phyloP scores from a whole-genome alignment of 2,113 vertebrate species.

The Octodon degus region DNA sequence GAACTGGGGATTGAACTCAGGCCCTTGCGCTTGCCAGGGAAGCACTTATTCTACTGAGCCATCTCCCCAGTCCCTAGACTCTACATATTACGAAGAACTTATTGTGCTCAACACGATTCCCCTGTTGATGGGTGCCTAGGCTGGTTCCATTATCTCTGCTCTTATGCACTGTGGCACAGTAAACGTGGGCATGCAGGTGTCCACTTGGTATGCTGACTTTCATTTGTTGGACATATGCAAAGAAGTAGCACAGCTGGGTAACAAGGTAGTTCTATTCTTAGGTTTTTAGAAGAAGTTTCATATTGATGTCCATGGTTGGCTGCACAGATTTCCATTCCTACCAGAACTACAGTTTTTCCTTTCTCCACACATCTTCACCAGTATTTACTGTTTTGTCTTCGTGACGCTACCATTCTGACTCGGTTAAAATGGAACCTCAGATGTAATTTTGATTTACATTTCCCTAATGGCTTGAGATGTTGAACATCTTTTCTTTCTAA shows the following conservation, averaged over 20 bases:
- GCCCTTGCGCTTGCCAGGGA: too few relatives aligned
- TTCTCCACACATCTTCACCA: background rate
- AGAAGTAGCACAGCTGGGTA: background rate
- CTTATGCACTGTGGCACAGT: background rate
- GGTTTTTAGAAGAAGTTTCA: background rate
- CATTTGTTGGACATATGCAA: background rate
- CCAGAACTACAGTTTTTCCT: too few relatives aligned
- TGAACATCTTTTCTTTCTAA: background rate
- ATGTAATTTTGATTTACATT: background rate
- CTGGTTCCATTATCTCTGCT: too few relatives aligned
- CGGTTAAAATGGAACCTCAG: background rate
- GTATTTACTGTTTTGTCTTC: background rate
- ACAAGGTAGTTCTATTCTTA: background rate
- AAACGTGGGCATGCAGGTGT: background rate
- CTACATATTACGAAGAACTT: too few relatives aligned
- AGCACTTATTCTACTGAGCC: too few relatives aligned
- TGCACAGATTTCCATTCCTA: background rate
- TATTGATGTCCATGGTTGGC: background rate
- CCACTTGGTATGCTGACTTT: background rate
- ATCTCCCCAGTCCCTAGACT: too few relatives aligned
- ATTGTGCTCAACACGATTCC: too few relatives aligned
- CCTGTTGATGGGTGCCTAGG: too few relatives aligned
- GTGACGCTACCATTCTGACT: background rate
- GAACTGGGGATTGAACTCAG: too few relatives aligned
- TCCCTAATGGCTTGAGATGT: background rate